phyloP scores from a whole-genome alignment of 1,140 invertebrate genomes.

The Melitaea cinxia region DNA sequence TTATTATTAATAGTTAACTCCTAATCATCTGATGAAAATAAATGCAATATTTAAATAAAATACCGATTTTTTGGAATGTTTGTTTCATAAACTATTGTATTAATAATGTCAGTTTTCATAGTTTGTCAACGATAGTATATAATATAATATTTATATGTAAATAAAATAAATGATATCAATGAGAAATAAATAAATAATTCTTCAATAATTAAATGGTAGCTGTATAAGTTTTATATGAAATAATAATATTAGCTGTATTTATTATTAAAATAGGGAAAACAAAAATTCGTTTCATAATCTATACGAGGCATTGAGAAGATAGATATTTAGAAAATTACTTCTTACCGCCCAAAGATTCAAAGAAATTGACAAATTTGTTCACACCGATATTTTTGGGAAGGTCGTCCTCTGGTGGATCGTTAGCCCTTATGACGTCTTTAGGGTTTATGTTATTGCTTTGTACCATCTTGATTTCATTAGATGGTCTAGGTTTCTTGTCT shows the following conservation, averaged over 20 bases:
- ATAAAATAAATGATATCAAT: background rate
- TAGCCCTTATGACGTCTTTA: conserved; percentile 73
- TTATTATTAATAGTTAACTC: too few relatives aligned
- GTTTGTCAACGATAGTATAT: too few relatives aligned
- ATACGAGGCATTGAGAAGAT: background rate
- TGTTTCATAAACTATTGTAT: background rate
- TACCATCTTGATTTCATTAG: conserved; percentile 76
- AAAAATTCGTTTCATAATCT: background rate
- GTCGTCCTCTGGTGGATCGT: conserved; percentile 75
- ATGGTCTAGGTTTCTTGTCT: conserved; percentile 54
- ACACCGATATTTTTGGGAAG: conserved; percentile 77
- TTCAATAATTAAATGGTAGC: too few relatives aligned
- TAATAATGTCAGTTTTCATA: too few relatives aligned
- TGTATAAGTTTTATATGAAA: too few relatives aligned
- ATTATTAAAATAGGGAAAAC: too few relatives aligned
- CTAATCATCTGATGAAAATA: too few relatives aligned
- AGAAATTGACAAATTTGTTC: conserved; percentile 77
- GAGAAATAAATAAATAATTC: background rate
- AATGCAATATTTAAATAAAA: too few relatives aligned
- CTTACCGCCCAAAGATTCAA: conserved; percentile 74
- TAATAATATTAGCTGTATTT: too few relatives aligned
- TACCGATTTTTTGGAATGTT: background rate
- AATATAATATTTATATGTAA: too few relatives aligned
- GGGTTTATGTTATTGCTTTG: conserved; percentile 55
- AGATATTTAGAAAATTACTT: conserved; percentile 47